phyloP scores from a whole-genome alignment of 2,113 vertebrate genomes.

The Rhadina sibilatrix region DNA sequence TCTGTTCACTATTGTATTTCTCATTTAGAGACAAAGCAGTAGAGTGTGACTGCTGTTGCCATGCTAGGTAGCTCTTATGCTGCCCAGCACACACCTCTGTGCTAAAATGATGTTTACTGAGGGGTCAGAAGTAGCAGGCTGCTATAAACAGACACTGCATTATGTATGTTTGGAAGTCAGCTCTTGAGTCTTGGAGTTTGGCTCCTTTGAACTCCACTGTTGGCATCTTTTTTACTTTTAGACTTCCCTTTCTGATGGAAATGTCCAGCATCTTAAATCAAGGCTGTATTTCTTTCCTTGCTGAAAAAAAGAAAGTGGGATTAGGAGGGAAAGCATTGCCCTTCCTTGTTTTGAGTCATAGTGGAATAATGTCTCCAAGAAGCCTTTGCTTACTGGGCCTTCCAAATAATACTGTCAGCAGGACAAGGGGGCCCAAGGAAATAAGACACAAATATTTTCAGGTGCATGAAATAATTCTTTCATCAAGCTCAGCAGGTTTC shows the following conservation, averaged over 20 bases:
- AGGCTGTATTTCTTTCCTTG: neutral
- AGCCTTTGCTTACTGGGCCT: neutral
- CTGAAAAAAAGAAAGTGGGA: neutral
- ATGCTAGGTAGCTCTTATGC: neutral
- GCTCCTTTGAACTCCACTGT: neutral
- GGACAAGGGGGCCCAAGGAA: neutral
- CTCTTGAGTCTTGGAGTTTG: neutral
- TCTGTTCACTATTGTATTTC: neutral
- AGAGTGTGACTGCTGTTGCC: neutral
- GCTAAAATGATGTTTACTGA: neutral
- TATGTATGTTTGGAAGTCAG: neutral
- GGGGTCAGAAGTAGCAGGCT: neutral
- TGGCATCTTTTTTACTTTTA: neutral
- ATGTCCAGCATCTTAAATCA: neutral
- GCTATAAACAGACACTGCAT: neutral
- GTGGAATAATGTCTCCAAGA: neutral
- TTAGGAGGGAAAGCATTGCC: neutral
- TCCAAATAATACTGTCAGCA: neutral
- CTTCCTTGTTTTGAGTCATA: neutral
- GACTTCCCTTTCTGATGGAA: neutral
- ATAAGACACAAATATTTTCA: neutral
- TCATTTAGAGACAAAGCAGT: neutral
- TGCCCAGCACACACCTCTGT: neutral
- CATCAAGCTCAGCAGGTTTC: neutral
- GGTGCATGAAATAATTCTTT: neutral